Percentiles rank a stretch among this genome's conserved stretches.
phyloP scores from a whole-genome alignment of 2,797 vertebrate species.

The Fundulus diaphanus region DNA sequence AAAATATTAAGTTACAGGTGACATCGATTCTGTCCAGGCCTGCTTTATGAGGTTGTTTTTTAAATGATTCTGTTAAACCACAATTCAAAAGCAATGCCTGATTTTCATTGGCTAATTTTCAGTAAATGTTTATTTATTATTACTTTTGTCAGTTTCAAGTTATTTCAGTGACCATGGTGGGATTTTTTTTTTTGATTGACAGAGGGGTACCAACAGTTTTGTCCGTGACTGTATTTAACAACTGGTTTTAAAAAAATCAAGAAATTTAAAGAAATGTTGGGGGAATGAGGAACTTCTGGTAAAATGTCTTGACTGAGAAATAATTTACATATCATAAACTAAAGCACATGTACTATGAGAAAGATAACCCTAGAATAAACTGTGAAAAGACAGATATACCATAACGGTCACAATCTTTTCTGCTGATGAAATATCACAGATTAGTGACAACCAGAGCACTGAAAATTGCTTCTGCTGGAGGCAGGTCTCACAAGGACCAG shows the following conservation, averaged over 20 bases:
- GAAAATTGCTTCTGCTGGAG: conserved; percentile 24
- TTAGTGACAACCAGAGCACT: conserved; percentile 21
- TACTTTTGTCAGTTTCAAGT: no score
- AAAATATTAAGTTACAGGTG: no score
- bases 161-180: no score
- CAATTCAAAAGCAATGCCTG: no score
- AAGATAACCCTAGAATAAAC: background rate
- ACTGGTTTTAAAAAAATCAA: background rate
- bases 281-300: background rate
- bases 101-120: no score
- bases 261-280: background rate
- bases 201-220: no score
- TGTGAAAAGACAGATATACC: conserved; percentile 15
- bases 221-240: no score
- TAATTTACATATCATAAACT: background rate
- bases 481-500: conserved; percentile 2
- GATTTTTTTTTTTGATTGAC: no score
- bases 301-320: background rate
- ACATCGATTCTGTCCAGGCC: no score
- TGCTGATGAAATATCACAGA: conserved; percentile 32
- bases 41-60: no score
- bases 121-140: no score
- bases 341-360: background rate
- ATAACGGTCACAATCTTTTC: conserved; percentile 18
- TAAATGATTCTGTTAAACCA: no score